phyloP scores from a whole-genome alignment of 2,113 vertebrate species.

The Gorsachius goisagi region DNA sequence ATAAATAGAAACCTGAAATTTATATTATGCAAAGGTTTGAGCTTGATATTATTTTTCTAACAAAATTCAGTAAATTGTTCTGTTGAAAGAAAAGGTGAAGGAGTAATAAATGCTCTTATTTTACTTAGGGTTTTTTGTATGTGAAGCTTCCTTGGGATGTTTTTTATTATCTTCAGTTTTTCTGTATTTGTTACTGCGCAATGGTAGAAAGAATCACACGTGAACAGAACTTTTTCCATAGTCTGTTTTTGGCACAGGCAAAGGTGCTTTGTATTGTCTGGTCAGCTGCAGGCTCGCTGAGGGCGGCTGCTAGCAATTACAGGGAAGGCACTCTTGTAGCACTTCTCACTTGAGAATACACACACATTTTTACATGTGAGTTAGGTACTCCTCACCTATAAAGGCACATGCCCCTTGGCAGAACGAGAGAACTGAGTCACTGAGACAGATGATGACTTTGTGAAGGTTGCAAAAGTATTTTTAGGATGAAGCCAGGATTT shows the following conservation, averaged over 20 bases:
- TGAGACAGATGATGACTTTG: not conserved
- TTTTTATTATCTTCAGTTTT: not conserved
- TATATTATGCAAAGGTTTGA: not conserved
- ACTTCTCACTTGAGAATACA: not conserved
- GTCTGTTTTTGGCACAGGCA: not conserved
- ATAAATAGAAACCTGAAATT: not conserved
- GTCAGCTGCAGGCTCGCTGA: not conserved
- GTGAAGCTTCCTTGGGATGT: not conserved
- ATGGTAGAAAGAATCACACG: not conserved
- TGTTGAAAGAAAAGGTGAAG: not conserved
- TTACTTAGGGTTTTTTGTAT: not conserved
- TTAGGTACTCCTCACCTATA: not conserved
- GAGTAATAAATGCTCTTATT: not conserved
- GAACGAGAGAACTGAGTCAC: not conserved
- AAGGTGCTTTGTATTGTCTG: not conserved
- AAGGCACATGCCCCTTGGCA: not conserved
- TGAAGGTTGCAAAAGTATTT: not conserved
- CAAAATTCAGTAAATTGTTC: not conserved
- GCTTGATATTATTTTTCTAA: not conserved
- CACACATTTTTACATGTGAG: rapidly evolving
- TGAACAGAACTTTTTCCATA: not conserved
- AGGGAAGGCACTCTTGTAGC: not conserved
- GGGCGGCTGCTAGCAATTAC: not conserved
- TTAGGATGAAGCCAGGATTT: not conserved
- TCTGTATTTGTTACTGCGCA: not conserved